phyloP scores from a whole-genome alignment of 2,113 vertebrate species.

The Sturnus vulgaris region DNA sequence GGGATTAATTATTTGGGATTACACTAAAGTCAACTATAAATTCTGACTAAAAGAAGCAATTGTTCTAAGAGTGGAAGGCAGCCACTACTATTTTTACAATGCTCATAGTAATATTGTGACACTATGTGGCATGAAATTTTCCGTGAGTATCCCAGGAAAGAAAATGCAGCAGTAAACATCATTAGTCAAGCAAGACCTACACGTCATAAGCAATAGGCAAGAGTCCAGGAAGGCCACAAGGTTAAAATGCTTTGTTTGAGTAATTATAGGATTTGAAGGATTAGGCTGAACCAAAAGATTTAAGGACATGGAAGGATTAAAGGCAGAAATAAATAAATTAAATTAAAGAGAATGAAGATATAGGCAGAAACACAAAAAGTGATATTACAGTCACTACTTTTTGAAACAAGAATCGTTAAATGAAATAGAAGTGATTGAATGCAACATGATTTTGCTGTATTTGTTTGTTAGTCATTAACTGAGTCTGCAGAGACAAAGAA shows the following conservation, averaged over 20 bases:
- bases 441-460: not conserved
- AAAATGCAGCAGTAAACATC: conserved; percentile 28
- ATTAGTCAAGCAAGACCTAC: conserved; percentile 44
- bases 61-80: not conserved
- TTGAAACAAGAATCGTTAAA: not conserved
- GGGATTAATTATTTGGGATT: not conserved
- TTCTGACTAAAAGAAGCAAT: not conserved
- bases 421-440: not conserved
- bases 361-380: not conserved
- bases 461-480: not conserved
- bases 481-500: not conserved
- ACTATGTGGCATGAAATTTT: not conserved
- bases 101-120: not conserved
- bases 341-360: not conserved
- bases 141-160: conserved; percentile 4
- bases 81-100: not conserved
- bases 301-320: conserved; percentile 53
- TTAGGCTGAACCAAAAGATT: conserved; percentile 39
- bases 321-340: conserved; percentile 43
- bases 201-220: conserved; percentile 26
- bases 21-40: not conserved
- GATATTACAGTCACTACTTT: not conserved
- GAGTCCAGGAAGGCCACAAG: conserved; percentile 51
- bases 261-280: conserved; percentile 63
- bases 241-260: conserved; percentile 64